phyloP scores from a whole-genome alignment of 2,797 vertebrate genomes.

The Sphenopsis melanotis region DNA sequence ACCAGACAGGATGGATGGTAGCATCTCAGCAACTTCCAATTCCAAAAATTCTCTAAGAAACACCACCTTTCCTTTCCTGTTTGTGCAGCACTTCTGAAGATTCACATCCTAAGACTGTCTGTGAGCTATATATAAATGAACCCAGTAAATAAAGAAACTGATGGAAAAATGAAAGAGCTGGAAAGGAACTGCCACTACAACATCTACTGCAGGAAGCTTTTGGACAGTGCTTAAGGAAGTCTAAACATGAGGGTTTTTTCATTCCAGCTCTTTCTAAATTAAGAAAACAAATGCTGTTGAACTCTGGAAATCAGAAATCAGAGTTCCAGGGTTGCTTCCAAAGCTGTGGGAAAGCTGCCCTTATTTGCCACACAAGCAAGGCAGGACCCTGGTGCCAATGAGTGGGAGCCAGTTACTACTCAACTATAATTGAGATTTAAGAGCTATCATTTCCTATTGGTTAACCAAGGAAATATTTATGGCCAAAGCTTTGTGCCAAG shows the following conservation, averaged over 20 bases:
- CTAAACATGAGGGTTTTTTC: background rate
- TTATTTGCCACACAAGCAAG: background rate
- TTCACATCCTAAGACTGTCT: background rate
- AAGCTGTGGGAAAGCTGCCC: conserved; percentile 9
- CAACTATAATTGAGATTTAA: conserved; percentile 57
- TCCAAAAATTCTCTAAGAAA: background rate
- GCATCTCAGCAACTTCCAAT: background rate
- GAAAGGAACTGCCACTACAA: background rate
- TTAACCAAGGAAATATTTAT: conserved; percentile 66
- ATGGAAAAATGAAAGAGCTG: background rate
- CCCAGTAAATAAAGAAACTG: background rate
- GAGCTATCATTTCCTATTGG: conserved; percentile 54
- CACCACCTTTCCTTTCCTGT: background rate
- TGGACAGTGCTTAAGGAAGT: background rate
- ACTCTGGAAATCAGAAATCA: background rate
- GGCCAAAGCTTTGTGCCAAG: conserved; percentile 50
- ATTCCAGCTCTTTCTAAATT: background rate
- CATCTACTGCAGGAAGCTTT: background rate
- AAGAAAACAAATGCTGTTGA: background rate
- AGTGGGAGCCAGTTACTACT: conserved; percentile 43
- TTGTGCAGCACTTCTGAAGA: background rate
- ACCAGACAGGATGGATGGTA: background rate
- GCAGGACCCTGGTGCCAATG: conserved; percentile 3
- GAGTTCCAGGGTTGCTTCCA: background rate
- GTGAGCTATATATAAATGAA: background rate